These are phyloP conservation scores for Phylloscopus collybita DNA, from an alignment of 2,797 vertebrate genomes.

Conservation along the genomic window DNA sequence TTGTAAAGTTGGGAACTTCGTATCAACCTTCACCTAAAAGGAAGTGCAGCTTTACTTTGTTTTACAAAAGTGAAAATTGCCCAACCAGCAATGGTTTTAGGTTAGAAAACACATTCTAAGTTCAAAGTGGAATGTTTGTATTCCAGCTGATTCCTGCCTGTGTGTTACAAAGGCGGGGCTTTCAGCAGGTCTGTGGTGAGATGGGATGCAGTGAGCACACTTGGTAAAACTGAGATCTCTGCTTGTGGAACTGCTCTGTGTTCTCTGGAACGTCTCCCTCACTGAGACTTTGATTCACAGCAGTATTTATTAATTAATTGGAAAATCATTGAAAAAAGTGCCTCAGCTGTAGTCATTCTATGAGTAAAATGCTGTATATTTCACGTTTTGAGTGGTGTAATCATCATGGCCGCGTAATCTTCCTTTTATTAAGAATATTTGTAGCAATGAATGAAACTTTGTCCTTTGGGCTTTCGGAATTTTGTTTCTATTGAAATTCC, in stretches of 20 bases:
- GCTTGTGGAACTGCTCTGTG: background rate
- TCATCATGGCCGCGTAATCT: background rate
- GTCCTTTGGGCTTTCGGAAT: background rate
- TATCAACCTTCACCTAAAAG: slow-evolving; percentile 73
- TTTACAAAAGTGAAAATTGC: slow-evolving; percentile 65
- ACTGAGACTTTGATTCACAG: background rate
- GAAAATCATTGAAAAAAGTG: background rate
- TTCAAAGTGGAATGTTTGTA: background rate
- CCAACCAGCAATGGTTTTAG: slow-evolving; percentile 55
- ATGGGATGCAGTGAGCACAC: background rate
- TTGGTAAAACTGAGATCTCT: background rate
- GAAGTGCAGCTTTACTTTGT: slow-evolving; percentile 52
- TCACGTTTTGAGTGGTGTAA: background rate
- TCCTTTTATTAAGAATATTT: background rate
- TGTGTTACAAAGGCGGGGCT: background rate
- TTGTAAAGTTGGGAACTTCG: slow-evolving; percentile 69
- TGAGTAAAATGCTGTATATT: background rate
- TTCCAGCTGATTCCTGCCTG: background rate
- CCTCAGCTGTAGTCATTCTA: background rate
- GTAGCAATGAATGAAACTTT: background rate
- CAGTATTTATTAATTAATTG: background rate
- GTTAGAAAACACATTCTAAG: slow-evolving; percentile 61
- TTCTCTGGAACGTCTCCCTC: background rate
- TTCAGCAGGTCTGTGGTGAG: background rate
- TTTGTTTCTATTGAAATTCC: background rate